These are phyloP conservation scores for Gymnopithys bicolor DNA, from an alignment of 2,797 vertebrate species.

Conservation along the genomic window DNA sequence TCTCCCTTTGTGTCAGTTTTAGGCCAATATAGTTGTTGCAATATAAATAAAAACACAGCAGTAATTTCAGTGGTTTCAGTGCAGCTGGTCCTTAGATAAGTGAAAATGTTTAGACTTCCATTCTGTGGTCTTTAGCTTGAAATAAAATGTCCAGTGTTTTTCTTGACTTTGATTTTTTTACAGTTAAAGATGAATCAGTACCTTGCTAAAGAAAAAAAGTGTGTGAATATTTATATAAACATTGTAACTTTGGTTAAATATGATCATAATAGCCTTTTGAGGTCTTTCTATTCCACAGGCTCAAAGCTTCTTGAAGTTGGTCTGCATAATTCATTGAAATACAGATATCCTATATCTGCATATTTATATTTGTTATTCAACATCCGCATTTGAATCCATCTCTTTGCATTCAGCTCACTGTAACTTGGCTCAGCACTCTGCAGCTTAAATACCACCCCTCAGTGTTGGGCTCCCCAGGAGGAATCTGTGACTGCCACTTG, in stretches of 20 bases:
- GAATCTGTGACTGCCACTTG: neutral
- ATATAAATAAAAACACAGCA: neutral
- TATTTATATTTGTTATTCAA: neutral
- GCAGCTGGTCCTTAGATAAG: neutral
- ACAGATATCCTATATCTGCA: neutral
- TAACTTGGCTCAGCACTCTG: neutral
- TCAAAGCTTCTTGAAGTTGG: neutral
- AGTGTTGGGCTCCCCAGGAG: neutral
- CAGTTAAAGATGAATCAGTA: neutral
- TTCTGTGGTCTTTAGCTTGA: neutral
- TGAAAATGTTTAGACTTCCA: neutral
- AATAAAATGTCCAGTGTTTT: neutral
- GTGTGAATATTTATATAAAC: neutral
- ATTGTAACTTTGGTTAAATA: neutral
- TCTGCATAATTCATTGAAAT: neutral
- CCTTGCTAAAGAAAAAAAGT: neutral
- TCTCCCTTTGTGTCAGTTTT: conserved; percentile 14
- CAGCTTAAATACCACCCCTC: neutral
- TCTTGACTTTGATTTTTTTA: neutral
- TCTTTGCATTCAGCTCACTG: neutral
- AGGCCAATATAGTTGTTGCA: neutral
- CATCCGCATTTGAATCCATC: neutral
- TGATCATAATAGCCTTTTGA: neutral
- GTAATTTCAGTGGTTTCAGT: neutral
- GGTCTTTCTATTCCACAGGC: neutral